These are phyloP conservation scores for Napeogenes inachia DNA, from an alignment of 2,888 invertebrate species.

Conservation along the genomic window DNA sequence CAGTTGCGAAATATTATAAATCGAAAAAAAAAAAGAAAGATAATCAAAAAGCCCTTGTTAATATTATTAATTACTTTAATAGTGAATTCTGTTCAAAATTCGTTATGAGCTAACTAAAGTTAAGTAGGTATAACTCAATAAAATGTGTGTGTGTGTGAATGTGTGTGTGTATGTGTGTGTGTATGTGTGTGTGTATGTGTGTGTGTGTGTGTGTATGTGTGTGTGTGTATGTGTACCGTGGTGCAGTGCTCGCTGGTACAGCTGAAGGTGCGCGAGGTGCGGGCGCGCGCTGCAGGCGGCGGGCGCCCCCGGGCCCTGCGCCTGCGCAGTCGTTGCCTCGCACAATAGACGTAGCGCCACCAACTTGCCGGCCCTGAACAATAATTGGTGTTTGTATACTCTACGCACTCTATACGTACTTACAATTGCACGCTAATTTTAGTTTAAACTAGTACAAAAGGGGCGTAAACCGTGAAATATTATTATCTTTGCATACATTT, in stretches of 20 bases:
- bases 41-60: no score
- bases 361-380: slow-evolving; percentile 83
- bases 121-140: background rate
- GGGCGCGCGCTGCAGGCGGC: slow-evolving; percentile 72
- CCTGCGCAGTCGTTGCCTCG: slow-evolving; percentile 88
- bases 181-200: slow-evolving; percentile 25
- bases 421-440: no score
- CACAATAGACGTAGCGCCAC: slow-evolving; percentile 92
- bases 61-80: no score
- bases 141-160: background rate
- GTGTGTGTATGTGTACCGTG: slow-evolving; percentile 69
- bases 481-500: no score
- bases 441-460: no score
- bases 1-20: no score
- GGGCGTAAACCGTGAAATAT: no score
- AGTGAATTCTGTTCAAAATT: no score
- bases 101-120: no score
- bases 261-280: slow-evolving; percentile 84
- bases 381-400: no score
- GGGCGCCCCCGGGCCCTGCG: slow-evolving; percentile 81
- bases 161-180: slow-evolving; percentile 25
- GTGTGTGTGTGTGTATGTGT: slow-evolving; percentile 23
- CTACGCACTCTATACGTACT: no score
- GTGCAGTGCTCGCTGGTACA: slow-evolving; percentile 93
- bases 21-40: no score